Percentiles rank a stretch among this genome's conserved stretches.
These are phyloP conservation scores for Syngnathus acus DNA, from an alignment of 2,797 vertebrate genomes.

Conservation along the genomic window DNA sequence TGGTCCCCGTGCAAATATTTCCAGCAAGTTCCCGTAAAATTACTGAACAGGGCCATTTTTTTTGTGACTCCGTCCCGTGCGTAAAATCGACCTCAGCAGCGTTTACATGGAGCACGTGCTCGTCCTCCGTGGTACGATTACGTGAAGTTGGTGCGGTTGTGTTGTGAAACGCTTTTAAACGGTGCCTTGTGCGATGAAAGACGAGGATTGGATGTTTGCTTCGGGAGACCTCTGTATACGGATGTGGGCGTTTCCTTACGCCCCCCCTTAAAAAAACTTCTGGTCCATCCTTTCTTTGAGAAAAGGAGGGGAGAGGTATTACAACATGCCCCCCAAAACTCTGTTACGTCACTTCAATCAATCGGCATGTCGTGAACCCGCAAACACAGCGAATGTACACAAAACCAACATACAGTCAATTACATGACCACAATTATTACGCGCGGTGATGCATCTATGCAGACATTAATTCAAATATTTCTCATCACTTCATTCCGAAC, in stretches of 20 bases:
- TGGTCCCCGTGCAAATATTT: constrained; percentile 36
- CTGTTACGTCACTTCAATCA: constrained; percentile 45
- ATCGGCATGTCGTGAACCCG: constrained; percentile 6
- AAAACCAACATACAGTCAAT: background rate
- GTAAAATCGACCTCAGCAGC: background rate
- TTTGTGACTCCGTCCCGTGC: background rate
- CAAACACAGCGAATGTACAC: background rate
- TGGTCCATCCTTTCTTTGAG: constrained; percentile 17
- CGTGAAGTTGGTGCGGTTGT: constrained; percentile 4
- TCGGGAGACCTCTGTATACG: constrained; percentile 31
- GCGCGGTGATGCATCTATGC: background rate
- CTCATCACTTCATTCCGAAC: background rate
- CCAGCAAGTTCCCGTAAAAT: constrained; percentile 37
- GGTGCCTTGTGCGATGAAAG: constrained; percentile 21
- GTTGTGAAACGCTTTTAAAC: constrained; percentile 34
- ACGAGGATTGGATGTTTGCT: constrained; percentile 49
- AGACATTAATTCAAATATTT: background rate
- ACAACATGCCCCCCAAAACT: constrained; percentile 30
- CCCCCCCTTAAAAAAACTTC: constrained; percentile 10
- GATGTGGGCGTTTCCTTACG: constrained; percentile 40
- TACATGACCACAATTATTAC: background rate
- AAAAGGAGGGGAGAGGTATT: constrained; percentile 8
- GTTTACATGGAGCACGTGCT: constrained; percentile 18
- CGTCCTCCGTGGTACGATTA: constrained; percentile 3
- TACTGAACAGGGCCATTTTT: constrained; percentile 66